Percentiles rank a stretch among this genome's conserved stretches.
These are phyloP conservation scores for Drosophila orena DNA, from an alignment of 1,140 invertebrate genomes.

Conservation along the genomic window DNA sequence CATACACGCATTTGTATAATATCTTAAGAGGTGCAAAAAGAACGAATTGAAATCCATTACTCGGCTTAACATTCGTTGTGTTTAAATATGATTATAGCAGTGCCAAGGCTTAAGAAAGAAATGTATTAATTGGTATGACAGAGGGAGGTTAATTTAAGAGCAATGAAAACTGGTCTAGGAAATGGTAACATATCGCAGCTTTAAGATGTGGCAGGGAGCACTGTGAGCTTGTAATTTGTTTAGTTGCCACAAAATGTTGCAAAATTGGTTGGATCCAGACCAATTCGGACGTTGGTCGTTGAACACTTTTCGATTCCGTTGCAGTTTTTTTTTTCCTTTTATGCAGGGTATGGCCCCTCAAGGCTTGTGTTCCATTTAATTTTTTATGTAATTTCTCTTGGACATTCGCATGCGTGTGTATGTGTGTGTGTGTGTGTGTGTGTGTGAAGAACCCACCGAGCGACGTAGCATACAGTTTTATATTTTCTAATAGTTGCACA, in stretches of 20 bases:
- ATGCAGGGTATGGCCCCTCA: conserved; percentile 4
- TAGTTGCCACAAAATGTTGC: conserved; percentile 15
- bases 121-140: no score
- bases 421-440: background rate
- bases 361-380: conserved; percentile 48
- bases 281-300: background rate
- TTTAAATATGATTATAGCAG: no score
- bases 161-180: no score
- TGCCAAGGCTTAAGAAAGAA: no score
- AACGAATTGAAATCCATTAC: no score
- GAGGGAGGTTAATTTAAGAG: no score
- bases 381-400: conserved; percentile 47
- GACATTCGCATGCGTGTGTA: background rate
- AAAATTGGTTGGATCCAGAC: background rate
- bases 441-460: background rate
- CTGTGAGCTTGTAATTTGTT: conserved; percentile 22
- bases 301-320: conserved; percentile 13
- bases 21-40: no score
- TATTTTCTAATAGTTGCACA: conserved; percentile 66
- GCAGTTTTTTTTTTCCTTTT: background rate
- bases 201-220: conserved; percentile 1
- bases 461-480: conserved; percentile 23
- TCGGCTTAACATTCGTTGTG: no score
- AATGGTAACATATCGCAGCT: no score
- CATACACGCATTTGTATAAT: background rate